Percentiles rank a stretch among this genome's conserved stretches.
These are phyloP conservation scores for Corythaixoides concolor DNA, from an alignment of 2,113 vertebrate genomes.

Conservation along the genomic window DNA sequence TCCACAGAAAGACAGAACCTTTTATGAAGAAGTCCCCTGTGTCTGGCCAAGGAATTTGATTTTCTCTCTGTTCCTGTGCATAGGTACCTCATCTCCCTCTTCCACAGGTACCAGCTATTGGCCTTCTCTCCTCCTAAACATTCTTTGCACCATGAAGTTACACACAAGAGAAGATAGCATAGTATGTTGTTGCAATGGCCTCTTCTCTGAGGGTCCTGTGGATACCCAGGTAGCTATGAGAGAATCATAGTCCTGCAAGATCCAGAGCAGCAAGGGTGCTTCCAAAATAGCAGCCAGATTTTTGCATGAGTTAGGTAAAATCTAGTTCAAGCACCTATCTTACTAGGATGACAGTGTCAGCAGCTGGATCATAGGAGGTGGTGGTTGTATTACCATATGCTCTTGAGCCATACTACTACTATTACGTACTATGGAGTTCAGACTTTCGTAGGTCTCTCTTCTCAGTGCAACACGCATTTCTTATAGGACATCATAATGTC, in stretches of 20 bases:
- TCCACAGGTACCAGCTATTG: neutral
- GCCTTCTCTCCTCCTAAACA: neutral
- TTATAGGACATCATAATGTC: neutral
- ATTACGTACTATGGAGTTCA: neutral
- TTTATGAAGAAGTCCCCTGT: neutral
- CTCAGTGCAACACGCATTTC: neutral
- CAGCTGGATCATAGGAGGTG: neutral
- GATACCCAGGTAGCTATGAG: neutral
- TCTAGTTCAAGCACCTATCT: neutral
- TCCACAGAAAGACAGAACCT: neutral
- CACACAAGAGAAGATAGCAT: neutral
- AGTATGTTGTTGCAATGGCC: neutral
- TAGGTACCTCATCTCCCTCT: neutral
- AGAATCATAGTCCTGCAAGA: neutral
- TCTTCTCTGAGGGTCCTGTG: neutral
- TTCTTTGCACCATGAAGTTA: neutral
- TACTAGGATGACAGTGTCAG: neutral
- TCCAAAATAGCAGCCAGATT: neutral
- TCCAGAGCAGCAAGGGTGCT: neutral
- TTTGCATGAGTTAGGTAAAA: neutral
- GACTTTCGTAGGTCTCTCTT: neutral
- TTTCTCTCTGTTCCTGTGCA: neutral
- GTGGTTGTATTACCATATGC: neutral
- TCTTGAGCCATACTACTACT: neutral
- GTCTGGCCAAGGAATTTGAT: neutral